These are phyloP conservation scores for Macrotis lagotis DNA, from an alignment of 2,113 vertebrate genomes.

Conservation along the genomic window DNA sequence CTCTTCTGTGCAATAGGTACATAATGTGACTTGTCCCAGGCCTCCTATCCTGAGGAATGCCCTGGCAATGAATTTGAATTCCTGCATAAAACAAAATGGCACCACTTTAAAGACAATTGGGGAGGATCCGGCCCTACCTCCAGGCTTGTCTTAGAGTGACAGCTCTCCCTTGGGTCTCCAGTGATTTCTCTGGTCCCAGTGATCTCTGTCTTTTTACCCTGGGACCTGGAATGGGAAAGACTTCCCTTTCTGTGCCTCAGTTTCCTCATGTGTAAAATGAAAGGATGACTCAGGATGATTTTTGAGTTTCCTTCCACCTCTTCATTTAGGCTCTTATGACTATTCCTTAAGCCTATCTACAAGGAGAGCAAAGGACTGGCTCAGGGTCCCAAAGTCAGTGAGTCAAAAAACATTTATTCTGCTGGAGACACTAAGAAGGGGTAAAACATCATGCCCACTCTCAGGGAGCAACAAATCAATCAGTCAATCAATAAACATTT, in stretches of 20 bases:
- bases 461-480: too few species aligned
- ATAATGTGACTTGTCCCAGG: not conserved
- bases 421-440: too few species aligned
- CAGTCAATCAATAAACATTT: not conserved
- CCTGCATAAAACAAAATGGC: not conserved
- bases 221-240: not conserved
- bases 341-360: not conserved
- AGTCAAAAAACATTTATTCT: too few species aligned
- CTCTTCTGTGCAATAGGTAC: not conserved
- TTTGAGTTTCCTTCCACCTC: too few species aligned
- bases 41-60: not conserved
- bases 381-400: too few species aligned
- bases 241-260: not conserved
- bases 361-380: not conserved
- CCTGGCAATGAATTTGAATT: not conserved
- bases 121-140: not conserved
- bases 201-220: too few species aligned
- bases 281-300: too few species aligned
- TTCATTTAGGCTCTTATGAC: not conserved
- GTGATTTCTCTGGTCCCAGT: too few species aligned
- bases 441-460: too few species aligned
- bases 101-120: not conserved
- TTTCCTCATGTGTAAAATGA: not conserved
- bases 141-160: not conserved
- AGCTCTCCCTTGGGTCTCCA: not conserved